Evolutionary conservation across 2,113 vertebrate species (phyloP), one percentile per base, ranked within the genome.

Genomic region (Meles meles): DNA sequence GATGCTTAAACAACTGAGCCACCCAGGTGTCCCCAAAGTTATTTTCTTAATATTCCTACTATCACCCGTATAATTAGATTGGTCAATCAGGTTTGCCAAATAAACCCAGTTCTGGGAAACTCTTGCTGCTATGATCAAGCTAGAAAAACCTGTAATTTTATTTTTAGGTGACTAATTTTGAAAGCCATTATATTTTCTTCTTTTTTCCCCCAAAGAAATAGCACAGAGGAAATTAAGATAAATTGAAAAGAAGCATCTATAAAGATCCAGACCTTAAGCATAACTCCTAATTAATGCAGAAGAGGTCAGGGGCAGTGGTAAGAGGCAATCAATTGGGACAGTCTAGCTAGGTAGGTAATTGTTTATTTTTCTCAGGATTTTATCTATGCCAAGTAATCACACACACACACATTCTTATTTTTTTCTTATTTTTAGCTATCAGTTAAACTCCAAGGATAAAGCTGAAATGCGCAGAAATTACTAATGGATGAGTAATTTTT

Each of bases 301-400:
- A 59, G 29, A 5, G 9, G 7, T 1, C 23, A 31, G 44, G 10
- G 42, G 4, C 8, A 8, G 6, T 69, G n/a, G n/a, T 71, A 85
- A 52, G 11, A 8, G 12, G 3, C 63, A 5, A 57, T 34, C 20
- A 27, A 11, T 49, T 49, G 31, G 44, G 18, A 6, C 13, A 39
- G 37, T 57, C 18, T 65, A 37, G 31, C 4, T 82, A 57, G 18
- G 11, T 37, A 85, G 11, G 7, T 39, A 69, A 49, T 61, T 42
- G 52, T 31, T 77, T 79, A 37, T 87, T 76, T 93, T 96, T 42
- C 27, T 90, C 42, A 97, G 55, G 57, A 92, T 67, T 82, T 79
- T 83, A 44, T 67, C 29, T 47, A 20, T 47, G 3, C 34, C 34
- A 89, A 63, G 25, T 80, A 37, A 83, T 49, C 55, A 31, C 12